A percentile compares a stretch with the other conserved stretches of the same genome.
These are phyloP conservation scores for Hemitrygon akajei DNA, from an alignment of 2,797 vertebrate species.

Conservation along the genomic window DNA sequence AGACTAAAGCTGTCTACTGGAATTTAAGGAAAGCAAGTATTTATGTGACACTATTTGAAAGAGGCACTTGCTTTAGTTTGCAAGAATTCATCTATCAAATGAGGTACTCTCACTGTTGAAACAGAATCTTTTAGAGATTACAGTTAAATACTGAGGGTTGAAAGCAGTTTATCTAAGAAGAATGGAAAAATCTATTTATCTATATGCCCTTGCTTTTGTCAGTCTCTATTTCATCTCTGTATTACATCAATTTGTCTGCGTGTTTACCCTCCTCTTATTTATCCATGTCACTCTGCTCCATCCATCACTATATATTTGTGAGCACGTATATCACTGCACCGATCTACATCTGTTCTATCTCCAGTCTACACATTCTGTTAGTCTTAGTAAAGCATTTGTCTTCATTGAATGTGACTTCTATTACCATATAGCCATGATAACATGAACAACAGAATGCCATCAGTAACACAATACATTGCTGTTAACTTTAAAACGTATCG, in stretches of 20 bases:
- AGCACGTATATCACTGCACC: constrained; percentile 26
- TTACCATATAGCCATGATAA: constrained; percentile 19
- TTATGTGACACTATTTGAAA: constrained; percentile 50
- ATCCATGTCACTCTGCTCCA: not conserved
- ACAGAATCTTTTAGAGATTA: not conserved
- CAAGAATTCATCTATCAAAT: constrained; percentile 57
- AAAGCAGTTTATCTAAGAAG: not conserved
- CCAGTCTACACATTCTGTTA: constrained; percentile 20
- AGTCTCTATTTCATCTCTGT: constrained; percentile 30
- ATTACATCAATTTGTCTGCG: constrained; percentile 36
- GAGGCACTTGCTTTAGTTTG: constrained; percentile 50
- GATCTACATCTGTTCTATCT: constrained; percentile 36
- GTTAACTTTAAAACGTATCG: not conserved
- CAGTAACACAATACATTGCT: not conserved
- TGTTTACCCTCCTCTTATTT: not conserved
- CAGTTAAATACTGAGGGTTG: not conserved
- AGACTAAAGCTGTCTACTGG: constrained; percentile 49
- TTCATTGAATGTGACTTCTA: constrained; percentile 29
- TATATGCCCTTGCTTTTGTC: not conserved
- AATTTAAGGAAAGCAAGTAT: constrained; percentile 47
- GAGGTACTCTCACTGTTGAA: not conserved
- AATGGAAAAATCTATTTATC: constrained; percentile 24
- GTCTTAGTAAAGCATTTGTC: not conserved
- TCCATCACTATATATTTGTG: constrained; percentile 8
- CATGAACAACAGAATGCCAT: constrained; percentile 14